A percentile compares a stretch with the other conserved stretches of the same genome.
These are phyloP conservation scores for Pygathrix nemaeus DNA, from an alignment of 2,113 vertebrate genomes.

Conservation along the genomic window DNA sequence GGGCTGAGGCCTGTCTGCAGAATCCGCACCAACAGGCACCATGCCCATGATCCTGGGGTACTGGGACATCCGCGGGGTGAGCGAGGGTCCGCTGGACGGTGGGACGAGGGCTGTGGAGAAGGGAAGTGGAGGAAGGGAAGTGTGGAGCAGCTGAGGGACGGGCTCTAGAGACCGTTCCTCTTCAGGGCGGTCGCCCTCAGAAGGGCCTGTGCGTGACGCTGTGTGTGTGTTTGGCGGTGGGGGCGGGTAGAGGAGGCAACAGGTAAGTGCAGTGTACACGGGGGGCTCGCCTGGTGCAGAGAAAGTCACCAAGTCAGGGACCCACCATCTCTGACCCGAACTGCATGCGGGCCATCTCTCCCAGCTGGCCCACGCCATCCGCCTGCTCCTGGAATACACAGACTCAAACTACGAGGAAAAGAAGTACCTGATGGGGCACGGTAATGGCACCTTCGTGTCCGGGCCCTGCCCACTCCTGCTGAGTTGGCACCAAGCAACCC, in stretches of 20 bases:
- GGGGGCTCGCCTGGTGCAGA: too few relatives aligned
- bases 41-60: constrained; percentile 83
- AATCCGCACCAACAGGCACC: background rate
- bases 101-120: too few relatives aligned
- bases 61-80: constrained; percentile 90
- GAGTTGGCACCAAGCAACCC: background rate
- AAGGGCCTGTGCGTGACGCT: too few relatives aligned
- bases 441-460: constrained; percentile 67
- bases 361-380: constrained; percentile 86
- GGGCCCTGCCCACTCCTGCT: background rate
- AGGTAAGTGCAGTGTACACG: too few relatives aligned
- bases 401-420: constrained; percentile 86
- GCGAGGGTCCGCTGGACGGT: accelerated
- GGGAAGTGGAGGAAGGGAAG: background rate
- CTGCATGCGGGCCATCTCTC: accelerated
- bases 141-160: too few relatives aligned
- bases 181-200: too few relatives aligned
- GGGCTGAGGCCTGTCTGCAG: too few relatives aligned
- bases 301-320: accelerated
- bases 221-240: background rate
- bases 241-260: too few relatives aligned
- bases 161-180: background rate
- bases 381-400: constrained; percentile 89
- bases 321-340: background rate
- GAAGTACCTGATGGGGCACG: constrained; percentile 84